These are phyloP conservation scores for Ctenodactylus gundi DNA, from an alignment of 2,113 vertebrate species.

Conservation along the genomic window DNA sequence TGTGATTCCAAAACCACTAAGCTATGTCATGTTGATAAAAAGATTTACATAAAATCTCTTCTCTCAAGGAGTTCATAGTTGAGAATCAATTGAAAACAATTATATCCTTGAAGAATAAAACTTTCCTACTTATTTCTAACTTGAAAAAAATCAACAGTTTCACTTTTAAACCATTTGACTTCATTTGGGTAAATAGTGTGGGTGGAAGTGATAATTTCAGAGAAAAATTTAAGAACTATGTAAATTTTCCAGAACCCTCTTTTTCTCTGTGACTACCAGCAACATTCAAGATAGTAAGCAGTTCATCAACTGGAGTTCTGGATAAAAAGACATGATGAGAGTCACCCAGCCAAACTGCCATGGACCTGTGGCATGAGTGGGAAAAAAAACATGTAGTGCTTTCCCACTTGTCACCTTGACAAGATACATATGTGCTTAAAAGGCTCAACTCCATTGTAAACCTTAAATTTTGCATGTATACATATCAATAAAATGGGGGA, in stretches of 20 bases:
- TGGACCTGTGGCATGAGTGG: background rate
- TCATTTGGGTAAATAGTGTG: background rate
- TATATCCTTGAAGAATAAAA: background rate
- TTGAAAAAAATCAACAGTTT: background rate
- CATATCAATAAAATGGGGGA: too few relatives aligned
- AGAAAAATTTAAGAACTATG: background rate
- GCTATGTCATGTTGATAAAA: background rate
- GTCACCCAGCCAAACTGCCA: background rate
- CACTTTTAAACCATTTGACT: background rate
- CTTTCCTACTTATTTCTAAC: background rate
- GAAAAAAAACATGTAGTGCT: too few relatives aligned
- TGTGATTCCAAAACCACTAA: background rate
- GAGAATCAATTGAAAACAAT: background rate
- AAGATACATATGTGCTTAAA: too few relatives aligned
- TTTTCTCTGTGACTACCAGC: background rate
- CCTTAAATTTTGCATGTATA: too few relatives aligned
- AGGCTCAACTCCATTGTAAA: too few relatives aligned
- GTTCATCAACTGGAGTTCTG: background rate
- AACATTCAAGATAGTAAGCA: background rate
- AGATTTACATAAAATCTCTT: background rate
- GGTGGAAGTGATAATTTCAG: background rate
- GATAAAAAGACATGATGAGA: background rate
- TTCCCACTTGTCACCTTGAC: too few relatives aligned
- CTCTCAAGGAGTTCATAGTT: background rate
- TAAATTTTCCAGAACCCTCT: background rate